These are phyloP conservation scores for Psephotus haematonotus DNA, from an alignment of 2,113 vertebrate genomes.

Conservation along the genomic window DNA sequence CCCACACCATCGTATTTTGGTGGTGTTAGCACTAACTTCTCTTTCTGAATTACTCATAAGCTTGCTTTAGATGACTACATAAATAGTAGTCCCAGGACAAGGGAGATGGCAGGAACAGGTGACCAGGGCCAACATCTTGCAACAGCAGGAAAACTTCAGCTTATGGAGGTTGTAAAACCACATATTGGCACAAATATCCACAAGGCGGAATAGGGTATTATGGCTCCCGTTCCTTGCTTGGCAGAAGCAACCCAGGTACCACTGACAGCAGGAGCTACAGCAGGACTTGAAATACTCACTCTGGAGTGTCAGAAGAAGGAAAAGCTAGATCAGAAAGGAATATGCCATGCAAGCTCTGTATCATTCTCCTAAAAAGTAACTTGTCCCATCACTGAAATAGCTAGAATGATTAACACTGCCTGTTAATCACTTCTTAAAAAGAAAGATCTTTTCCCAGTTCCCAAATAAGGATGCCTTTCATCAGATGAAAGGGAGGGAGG, in stretches of 20 bases:
- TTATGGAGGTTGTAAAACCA: neutral
- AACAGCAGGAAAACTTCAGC: neutral
- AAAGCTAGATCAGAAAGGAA: neutral
- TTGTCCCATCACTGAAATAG: neutral
- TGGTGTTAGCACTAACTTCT: neutral
- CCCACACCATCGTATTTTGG: neutral
- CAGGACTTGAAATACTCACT: neutral
- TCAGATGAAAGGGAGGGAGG: neutral
- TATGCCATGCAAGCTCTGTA: neutral
- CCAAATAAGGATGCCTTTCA: neutral
- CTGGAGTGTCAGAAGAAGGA: neutral
- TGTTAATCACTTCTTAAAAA: neutral
- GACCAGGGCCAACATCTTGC: neutral
- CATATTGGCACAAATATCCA: neutral
- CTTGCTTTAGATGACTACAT: neutral
- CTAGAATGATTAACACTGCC: neutral
- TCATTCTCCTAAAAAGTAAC: neutral
- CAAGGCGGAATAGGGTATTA: accelerated
- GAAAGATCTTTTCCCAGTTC: neutral
- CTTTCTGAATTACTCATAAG: neutral
- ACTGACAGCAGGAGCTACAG: neutral
- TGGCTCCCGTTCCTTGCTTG: neutral
- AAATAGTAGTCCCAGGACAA: neutral
- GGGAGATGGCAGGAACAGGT: neutral
- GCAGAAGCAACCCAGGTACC: neutral